phyloP scores from a whole-genome alignment of 2,888 invertebrate genomes.

The Synanthedon vespiformis region DNA sequence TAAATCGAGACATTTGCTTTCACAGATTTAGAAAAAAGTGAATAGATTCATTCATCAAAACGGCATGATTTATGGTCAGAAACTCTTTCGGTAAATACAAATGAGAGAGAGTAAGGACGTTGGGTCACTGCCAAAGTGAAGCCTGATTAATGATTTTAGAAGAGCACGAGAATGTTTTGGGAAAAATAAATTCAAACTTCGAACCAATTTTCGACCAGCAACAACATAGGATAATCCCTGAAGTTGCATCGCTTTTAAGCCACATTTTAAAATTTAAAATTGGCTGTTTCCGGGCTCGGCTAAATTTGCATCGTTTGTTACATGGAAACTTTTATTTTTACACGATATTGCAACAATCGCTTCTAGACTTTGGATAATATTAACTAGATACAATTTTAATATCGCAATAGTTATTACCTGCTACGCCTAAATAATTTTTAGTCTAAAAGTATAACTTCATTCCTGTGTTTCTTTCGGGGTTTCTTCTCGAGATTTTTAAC shows the following conservation, averaged over 20 bases:
- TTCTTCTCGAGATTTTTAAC: too few relatives aligned
- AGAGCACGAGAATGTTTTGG: conserved; percentile 43
- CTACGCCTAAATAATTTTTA: too few relatives aligned
- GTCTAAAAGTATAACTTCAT: too few relatives aligned
- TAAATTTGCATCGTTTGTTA: too few relatives aligned
- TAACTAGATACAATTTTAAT: too few relatives aligned
- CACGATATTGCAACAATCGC: too few relatives aligned
- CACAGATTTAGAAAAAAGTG: conserved; percentile 45
- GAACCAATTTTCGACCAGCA: background rate
- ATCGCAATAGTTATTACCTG: too few relatives aligned
- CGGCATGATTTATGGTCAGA: conserved; percentile 56
- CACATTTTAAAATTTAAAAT: background rate
- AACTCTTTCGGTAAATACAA: conserved; percentile 67
- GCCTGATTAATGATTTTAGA: conserved; percentile 64
- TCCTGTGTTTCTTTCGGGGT: too few relatives aligned
- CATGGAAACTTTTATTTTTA: too few relatives aligned
- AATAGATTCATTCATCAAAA: conserved; percentile 61
- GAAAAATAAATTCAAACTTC: conserved; percentile 49
- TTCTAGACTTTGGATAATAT: too few relatives aligned
- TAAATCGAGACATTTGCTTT: conserved; percentile 18
- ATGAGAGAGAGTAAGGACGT: conserved; percentile 59
- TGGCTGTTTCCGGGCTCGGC: background rate
- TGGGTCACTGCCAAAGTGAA: conserved; percentile 67
- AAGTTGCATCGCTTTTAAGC: background rate
- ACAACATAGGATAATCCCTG: background rate